A percentile compares a stretch with the other conserved stretches of the same genome.
phyloP scores from a whole-genome alignment of 2,113 vertebrate genomes.

The Colaptes auratus region DNA sequence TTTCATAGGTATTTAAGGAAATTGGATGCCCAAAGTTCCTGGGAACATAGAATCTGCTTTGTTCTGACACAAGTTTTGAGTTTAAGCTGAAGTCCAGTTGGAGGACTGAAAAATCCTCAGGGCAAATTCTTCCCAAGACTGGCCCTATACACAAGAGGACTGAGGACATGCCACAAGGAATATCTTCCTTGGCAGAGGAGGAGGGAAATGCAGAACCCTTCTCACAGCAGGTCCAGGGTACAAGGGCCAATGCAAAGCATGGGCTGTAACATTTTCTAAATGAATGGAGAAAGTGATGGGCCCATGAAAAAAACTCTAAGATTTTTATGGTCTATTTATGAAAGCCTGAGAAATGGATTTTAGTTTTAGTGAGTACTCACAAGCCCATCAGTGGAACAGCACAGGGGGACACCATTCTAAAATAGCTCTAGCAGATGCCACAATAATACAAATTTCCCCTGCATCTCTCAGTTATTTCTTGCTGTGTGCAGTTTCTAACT shows the following conservation, averaged over 20 bases:
- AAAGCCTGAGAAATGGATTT: constrained; percentile 34
- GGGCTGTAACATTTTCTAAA: background rate
- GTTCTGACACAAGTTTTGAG: background rate
- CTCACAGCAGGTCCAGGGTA: background rate
- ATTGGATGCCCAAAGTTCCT: background rate
- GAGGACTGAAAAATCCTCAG: background rate
- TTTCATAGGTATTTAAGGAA: background rate
- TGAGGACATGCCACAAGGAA: background rate
- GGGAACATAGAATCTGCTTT: background rate
- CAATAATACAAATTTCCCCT: background rate
- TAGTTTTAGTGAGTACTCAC: constrained; percentile 34
- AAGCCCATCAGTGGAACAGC: constrained; percentile 35
- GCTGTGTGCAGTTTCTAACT: constrained; percentile 16
- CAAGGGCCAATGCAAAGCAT: background rate
- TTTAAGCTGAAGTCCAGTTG: background rate
- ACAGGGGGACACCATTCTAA: constrained; percentile 50
- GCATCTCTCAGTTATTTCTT: constrained; percentile 48
- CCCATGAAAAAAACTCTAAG: background rate
- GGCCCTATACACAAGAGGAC: background rate
- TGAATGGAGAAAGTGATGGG: background rate
- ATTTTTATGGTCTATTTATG: background rate
- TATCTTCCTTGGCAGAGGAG: background rate
- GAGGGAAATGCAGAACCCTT: background rate
- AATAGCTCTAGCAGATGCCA: constrained; percentile 61
- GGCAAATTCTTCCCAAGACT: background rate